A percentile compares a stretch with the other conserved stretches of the same genome.
Conservation (phyloP, 2,797 vertebrate species). For the Adrianichthys oophorus region DNA sequence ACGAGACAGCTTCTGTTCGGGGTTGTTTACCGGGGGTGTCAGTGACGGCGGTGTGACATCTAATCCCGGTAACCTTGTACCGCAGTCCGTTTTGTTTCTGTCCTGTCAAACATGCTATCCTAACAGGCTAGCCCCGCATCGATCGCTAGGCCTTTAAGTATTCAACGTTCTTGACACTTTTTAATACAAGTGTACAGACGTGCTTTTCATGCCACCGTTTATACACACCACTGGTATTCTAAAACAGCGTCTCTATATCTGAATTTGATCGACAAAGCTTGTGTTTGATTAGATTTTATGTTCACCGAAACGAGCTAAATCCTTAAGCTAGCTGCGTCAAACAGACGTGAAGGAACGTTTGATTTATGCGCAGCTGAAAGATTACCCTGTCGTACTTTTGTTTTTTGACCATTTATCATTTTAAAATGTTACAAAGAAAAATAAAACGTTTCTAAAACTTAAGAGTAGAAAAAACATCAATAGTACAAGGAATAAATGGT, state of each 20-base stretch:
- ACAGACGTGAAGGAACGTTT: too few relatives aligned
- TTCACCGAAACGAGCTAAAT: too few relatives aligned
- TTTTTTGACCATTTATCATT: too few relatives aligned
- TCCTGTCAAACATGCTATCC: conserved; percentile 69
- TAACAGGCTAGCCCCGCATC: conserved; percentile 34
- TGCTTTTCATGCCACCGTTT: neutral
- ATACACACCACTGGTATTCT: too few relatives aligned
- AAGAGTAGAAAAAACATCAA: too few relatives aligned
- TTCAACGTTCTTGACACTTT: neutral
- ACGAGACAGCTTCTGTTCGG: neutral
- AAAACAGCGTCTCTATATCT: fast-evolving
- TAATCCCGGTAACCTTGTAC: conserved; percentile 21
- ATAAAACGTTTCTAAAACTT: too few relatives aligned
- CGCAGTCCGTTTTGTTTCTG: conserved; percentile 43
- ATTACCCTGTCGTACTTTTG: too few relatives aligned
- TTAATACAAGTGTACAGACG: fast-evolving
- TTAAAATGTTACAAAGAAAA: too few relatives aligned
- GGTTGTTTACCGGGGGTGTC: neutral
- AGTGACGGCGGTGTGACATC: conserved; percentile 28
- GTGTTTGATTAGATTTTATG: conserved; percentile 5
- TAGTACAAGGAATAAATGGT: too few relatives aligned
- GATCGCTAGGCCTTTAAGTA: neutral
- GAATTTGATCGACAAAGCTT: neutral
- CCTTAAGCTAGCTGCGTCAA: too few relatives aligned
- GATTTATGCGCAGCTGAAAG: too few relatives aligned